phyloP scores from a whole-genome alignment of 2,888 invertebrate genomes.

The Oxyscelio sp. region DNA sequence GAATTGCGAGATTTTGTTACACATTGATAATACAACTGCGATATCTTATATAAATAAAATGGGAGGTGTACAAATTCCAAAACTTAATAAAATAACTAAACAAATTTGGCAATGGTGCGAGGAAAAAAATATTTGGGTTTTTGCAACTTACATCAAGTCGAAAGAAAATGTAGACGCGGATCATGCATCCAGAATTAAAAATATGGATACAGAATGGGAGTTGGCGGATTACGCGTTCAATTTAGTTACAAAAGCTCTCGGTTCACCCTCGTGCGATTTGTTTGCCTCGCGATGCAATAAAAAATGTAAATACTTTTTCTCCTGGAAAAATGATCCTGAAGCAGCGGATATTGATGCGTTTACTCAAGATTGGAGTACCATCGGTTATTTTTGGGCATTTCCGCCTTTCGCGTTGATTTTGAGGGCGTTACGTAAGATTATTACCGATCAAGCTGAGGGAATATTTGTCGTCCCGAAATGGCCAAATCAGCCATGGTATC shows the following conservation, averaged over 20 bases:
- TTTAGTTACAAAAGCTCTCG: not conserved
- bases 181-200: too few species aligned
- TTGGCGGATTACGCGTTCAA: not conserved
- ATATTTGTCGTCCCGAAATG: slow-evolving; percentile 29
- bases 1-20: not conserved
- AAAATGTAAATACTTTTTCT: not conserved
- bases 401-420: slow-evolving; percentile 47
- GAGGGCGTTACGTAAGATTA: slow-evolving; percentile 58
- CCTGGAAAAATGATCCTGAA: slow-evolving; percentile 36
- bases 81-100: too few species aligned
- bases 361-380: not conserved
- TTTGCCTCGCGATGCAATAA: not conserved
- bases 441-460: slow-evolving; percentile 38
- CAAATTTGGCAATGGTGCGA: too few species aligned
- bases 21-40: too few species aligned
- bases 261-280: not conserved
- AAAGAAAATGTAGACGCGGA: too few species aligned
- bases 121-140: too few species aligned
- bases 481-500: slow-evolving; percentile 26
- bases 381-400: not conserved
- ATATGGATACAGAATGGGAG: too few species aligned
- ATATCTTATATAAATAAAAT: too few species aligned
- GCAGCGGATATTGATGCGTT: not conserved
- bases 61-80: too few species aligned
- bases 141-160: too few species aligned